Evolutionary conservation across 1,140 invertebrate species (phyloP).

Genomic region (Archivesica marissinica): DNA sequence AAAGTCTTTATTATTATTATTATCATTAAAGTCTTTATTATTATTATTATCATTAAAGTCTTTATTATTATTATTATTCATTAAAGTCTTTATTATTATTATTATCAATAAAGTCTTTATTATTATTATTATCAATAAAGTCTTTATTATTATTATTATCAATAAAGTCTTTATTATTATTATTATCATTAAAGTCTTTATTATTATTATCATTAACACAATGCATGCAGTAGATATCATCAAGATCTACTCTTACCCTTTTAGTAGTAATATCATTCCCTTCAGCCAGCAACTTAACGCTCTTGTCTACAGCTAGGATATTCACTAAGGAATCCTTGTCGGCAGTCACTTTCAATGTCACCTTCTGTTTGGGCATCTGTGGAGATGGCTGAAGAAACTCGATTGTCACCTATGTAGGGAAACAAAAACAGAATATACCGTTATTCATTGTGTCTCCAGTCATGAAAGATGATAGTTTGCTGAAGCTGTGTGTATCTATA

Average conservation of each 20-base stretch:
- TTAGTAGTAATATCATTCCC: slow-evolving; percentile 87
- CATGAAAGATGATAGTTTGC: neutral
- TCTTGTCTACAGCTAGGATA: slow-evolving; percentile 93
- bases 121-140: too few relatives aligned
- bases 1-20: too few relatives aligned
- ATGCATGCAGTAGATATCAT: slow-evolving; percentile 27
- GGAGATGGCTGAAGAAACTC: slow-evolving; percentile 24
- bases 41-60: too few relatives aligned
- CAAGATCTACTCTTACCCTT: too few relatives aligned
- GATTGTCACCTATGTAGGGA: slow-evolving; percentile 44
- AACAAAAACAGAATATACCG: neutral
- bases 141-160: too few relatives aligned
- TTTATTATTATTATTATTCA: too few relatives aligned
- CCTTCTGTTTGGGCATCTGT: slow-evolving; percentile 75
- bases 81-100: too few relatives aligned
- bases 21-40: too few relatives aligned
- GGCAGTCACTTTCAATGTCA: slow-evolving; percentile 90
- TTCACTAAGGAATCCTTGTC: slow-evolving; percentile 94
- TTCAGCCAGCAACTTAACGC: slow-evolving; percentile 88
- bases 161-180: too few relatives aligned
- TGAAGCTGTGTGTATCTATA: neutral
- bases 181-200: too few relatives aligned
- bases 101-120: too few relatives aligned
- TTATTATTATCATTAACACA: neutral
- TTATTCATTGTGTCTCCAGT: neutral